Base-by-base conservation (phyloP, 2,797 vertebrate species). In the Scolopax rusticola region DNA sequence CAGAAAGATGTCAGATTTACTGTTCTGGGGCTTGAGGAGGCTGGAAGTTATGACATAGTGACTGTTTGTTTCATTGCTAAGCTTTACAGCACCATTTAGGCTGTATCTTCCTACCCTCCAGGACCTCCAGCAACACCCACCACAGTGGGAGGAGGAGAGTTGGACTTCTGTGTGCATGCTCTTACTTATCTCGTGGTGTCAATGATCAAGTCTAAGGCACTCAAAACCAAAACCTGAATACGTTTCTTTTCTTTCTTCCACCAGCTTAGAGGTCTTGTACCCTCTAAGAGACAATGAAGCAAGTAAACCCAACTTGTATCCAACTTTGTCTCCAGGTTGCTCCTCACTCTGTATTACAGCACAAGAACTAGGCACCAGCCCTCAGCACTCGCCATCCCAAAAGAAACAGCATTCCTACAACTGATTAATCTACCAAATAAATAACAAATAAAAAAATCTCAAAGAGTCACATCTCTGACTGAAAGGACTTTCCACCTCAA, bases 401-500 rank as follows among this genome's bases (percentile, higher is more conserved):
- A 75, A 78, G 19, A 32, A 94, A 48, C 4, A 6, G 43, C 54
- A 53, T 36, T 88, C 73, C 76, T 63, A 76, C 15, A 67, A 59
- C 3, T 0, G 0, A 75, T 45, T 21, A 18, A 59, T 56, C 57
- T 63, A 63, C 9, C 21, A 43, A 76, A 84, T 73, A 59, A 67
- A 75, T 64, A 9, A 16, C 36, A 40, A 40, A 40, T 40, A 71
- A 82, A 78, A 71, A 65, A 81, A 67, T 8, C 57, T 48, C 18
- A 60, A 32, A 91, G 63, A 60, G 76, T 84, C 82, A 73, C 87
- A 82, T 82, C 61, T 73, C 59, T 36, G 59, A 45, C 63, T 60
- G 50, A 78, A 93, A 78, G 71, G 40, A 18, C 40, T 93, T 94
- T 77, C 59, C 45, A 83, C 92, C 92, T 91, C 79, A 87, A 94